These are phyloP conservation scores for Mus pahari DNA, from an alignment of 2,113 vertebrate genomes.

Conservation along the genomic window DNA sequence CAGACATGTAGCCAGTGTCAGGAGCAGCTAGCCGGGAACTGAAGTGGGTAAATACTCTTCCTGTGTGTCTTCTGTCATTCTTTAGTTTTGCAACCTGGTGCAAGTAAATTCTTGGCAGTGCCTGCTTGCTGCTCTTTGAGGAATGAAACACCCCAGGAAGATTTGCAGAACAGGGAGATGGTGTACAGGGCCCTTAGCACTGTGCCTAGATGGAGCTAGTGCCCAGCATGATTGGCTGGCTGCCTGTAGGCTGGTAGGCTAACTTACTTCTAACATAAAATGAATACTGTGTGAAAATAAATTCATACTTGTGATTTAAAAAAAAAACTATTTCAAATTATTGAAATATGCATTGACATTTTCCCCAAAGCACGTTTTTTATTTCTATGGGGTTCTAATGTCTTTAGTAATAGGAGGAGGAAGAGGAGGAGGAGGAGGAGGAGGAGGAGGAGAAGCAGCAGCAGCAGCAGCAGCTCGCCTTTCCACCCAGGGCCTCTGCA, in stretches of 20 bases:
- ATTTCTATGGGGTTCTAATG: slow-evolving; percentile 88
- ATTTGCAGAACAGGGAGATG: not conserved
- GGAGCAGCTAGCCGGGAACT: not conserved
- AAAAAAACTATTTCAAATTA: not conserved
- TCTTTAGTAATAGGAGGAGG: slow-evolving; percentile 74
- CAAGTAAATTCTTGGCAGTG: not conserved
- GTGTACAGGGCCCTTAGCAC: not conserved
- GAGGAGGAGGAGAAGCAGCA: slow-evolving; percentile 75
- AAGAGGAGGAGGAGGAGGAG: slow-evolving; percentile 76
- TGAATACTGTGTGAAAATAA: not conserved
- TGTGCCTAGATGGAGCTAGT: not conserved
- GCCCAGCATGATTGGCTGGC: too few relatives aligned
- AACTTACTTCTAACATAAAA: not conserved
- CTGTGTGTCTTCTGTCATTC: not conserved
- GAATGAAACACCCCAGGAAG: not conserved
- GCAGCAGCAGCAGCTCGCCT: too few relatives aligned
- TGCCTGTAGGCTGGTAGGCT: too few relatives aligned
- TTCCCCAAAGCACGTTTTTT: slow-evolving; percentile 89
- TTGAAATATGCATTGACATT: too few relatives aligned
- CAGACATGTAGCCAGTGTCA: not conserved
- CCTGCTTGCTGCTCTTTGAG: not conserved
- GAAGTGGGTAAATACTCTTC: not conserved
- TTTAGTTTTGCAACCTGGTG: not conserved
- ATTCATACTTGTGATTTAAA: not conserved
- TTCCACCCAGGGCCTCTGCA: slow-evolving; percentile 81